Conservation (phyloP, 2,113 vertebrate genomes). For the Drymodes brunneopygia region DNA sequence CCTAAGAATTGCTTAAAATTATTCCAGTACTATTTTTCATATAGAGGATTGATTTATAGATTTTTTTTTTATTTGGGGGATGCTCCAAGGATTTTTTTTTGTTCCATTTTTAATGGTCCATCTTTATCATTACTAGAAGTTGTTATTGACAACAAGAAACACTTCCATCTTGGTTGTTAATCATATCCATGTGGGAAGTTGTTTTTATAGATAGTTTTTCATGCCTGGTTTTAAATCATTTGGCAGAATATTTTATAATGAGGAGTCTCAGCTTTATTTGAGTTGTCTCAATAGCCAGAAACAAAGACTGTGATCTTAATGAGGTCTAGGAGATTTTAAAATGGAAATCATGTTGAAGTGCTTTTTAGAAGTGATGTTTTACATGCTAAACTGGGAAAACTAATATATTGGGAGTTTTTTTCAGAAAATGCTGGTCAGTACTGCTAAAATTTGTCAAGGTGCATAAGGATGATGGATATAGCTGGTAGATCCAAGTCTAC, state of each 20-base stretch:
- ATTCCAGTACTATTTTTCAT: not conserved
- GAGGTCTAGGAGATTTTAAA: conserved; percentile 48
- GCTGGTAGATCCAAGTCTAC: not conserved
- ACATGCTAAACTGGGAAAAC: not conserved
- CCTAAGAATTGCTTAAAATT: conserved; percentile 12
- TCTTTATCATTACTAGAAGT: conserved; percentile 40
- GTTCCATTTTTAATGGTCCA: not conserved
- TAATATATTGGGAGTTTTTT: not conserved
- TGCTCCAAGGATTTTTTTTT: not conserved
- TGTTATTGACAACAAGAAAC: conserved; percentile 45
- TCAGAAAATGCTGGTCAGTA: not conserved
- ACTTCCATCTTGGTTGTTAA: conserved; percentile 40
- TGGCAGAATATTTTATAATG: conserved; percentile 54
- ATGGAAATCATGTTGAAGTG: conserved; percentile 28
- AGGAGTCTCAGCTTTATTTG: conserved; percentile 21
- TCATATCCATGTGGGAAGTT: conserved; percentile 39
- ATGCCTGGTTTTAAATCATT: conserved; percentile 34
- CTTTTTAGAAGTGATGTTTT: not conserved
- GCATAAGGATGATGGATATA: not conserved
- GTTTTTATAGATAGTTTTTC: conserved; percentile 39
- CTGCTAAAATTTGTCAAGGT: not conserved
- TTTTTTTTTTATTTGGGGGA: not conserved
- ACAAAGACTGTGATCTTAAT: conserved; percentile 44
- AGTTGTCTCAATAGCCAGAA: conserved; percentile 29
- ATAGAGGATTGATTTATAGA: not conserved